These are phyloP conservation scores for Ochotona curzoniae DNA, from an alignment of 2,113 vertebrate species.

Conservation along the genomic window DNA sequence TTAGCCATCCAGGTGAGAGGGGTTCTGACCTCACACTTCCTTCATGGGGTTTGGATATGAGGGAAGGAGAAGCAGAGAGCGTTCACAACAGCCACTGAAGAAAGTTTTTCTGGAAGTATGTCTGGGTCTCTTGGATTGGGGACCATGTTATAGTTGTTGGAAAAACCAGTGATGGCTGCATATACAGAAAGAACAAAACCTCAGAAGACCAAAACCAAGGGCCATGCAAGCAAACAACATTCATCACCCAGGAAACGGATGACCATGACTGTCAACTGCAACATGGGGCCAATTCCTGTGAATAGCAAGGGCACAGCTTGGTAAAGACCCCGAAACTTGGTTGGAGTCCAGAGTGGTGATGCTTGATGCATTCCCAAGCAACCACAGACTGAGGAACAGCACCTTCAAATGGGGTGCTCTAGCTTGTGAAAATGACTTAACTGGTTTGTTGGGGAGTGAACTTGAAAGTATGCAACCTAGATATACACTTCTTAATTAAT, in stretches of 20 bases:
- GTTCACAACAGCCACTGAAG: not conserved
- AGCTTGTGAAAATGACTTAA: conserved; percentile 69
- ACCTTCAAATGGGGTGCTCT: conserved; percentile 36
- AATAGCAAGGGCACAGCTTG: not conserved
- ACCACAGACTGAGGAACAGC: conserved; percentile 4
- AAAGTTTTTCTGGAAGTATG: not conserved
- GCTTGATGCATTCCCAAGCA: not conserved
- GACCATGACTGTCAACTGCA: not conserved
- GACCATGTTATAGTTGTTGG: not conserved
- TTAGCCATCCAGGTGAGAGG: not conserved
- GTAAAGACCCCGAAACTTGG: not conserved
- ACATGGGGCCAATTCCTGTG: not conserved
- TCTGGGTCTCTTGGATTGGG: not conserved
- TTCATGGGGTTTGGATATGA: not conserved
- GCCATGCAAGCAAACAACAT: not conserved
- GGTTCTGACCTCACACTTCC: not conserved
- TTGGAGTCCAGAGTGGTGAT: not conserved
- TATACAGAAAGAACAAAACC: not conserved
- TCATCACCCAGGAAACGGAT: not conserved
- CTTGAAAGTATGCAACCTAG: conserved; percentile 77
- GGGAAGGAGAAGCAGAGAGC: not conserved
- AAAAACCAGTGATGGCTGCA: not conserved
- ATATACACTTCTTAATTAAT: conserved; percentile 57
- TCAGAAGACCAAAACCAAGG: not conserved
- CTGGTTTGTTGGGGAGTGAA: conserved; percentile 42